Evolutionary conservation across 2,797 vertebrate genomes (phyloP), one percentile per base, ranked within the genome.

Genomic region (Cyclura pinguis): DNA sequence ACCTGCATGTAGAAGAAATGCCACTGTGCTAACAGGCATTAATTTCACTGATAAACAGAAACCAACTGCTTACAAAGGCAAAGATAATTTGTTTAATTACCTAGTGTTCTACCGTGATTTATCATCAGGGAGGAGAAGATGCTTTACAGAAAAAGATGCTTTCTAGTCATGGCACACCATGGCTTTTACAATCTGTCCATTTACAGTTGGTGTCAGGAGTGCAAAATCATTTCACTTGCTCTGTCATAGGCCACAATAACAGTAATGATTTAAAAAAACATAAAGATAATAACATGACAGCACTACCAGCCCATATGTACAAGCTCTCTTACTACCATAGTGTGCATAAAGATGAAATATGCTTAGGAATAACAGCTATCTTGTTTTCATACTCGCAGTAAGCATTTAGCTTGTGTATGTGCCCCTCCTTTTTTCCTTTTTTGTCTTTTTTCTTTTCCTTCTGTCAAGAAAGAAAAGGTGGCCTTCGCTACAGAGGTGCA

Each of bases 331-430:
- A 42, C 10, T 42, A 38, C 13, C 42, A 16, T 35, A 59, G 7
- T 76, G 24, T 92, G 84, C 67, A 90, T 88, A 94, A 94, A 93
- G 52, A 73, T 84, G n/a, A 93, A 94, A 87, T 92, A 95, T 50
- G 9, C 55, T 82, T 47, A 88, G 82, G 86, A 89, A 85, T 88
- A 94, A 76, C 55, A 62, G 6, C 4, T 55, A 16, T 90, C 91
- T 91, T 77, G 4, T 55, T 94, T 18, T 80, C 29, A 57, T 90
- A 27, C 16, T 16, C 64, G 78, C 8, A 29, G 29, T 88, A 90
- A 90, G 90, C 64, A 88, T 29, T 80, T 94, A 93, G 47, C n/a
- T 4, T 95, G 62, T 92, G 81, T 86, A 87, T 29, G 42, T 52
- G 6, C 24, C 1, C 20, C 22, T 76, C 35, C 14, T 76, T 35